Evolutionary conservation across 2,888 invertebrate species (phyloP).

Genomic region (Dusona sp.): DNA sequence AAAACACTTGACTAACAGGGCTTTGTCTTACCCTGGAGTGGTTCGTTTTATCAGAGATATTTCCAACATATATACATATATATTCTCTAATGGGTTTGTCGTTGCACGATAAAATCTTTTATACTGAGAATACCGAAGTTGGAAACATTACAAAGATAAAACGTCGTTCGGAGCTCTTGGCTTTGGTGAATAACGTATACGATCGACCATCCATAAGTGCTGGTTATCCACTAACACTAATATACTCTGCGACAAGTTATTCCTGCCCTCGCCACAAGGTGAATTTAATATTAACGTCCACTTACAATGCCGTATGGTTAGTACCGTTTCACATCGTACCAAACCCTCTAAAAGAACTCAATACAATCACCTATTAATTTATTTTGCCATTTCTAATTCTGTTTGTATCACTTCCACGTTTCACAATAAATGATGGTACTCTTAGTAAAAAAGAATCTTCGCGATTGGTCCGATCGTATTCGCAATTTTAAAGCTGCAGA

Average conservation of each 20-base stretch:
- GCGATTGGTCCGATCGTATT: not conserved
- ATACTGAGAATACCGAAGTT: slow-evolving; percentile 2
- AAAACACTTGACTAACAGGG: slow-evolving; percentile 13
- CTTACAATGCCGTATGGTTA: not conserved
- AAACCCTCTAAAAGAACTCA: not conserved
- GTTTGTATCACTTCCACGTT: not conserved
- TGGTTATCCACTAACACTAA: slow-evolving; percentile 12
- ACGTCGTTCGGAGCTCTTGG: slow-evolving; percentile 1
- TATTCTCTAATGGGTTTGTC: slow-evolving; percentile 5
- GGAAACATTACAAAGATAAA: slow-evolving; percentile 13
- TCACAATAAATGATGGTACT: not conserved
- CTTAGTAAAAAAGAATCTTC: not conserved
- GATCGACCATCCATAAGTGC: slow-evolving; percentile 11
- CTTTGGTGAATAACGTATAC: slow-evolving; percentile 20
- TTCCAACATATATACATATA: not conserved
- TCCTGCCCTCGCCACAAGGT: slow-evolving; percentile 11
- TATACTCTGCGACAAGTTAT: slow-evolving; percentile 13
- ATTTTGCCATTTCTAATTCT: slow-evolving; percentile 3
- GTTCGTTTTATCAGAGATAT: slow-evolving; percentile 13
- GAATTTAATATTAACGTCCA: slow-evolving; percentile 15
- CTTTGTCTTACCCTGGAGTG: slow-evolving; percentile 5
- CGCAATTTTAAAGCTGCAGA: not conserved
- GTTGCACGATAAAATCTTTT: slow-evolving; percentile 3
- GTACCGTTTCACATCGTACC: not conserved
- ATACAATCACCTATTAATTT: not conserved